Conservation (phyloP, 2,113 vertebrate species). For the Silurus glanis region DNA sequence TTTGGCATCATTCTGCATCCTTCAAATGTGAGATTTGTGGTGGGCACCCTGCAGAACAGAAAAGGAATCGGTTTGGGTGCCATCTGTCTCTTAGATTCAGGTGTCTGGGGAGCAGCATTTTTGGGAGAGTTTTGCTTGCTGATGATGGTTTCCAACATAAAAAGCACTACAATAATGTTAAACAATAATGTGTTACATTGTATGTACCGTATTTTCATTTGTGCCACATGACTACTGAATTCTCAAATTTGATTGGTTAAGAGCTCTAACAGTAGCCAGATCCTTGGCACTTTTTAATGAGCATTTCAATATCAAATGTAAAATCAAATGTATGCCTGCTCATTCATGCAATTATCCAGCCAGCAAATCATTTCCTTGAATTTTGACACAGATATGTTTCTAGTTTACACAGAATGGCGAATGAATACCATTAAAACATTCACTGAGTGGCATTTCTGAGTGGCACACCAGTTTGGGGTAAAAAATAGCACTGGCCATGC, state of each 20-base stretch:
- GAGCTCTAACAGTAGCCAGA: background rate
- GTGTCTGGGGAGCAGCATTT: background rate
- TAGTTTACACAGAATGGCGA: background rate
- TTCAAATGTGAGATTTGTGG: slow-evolving; percentile 13
- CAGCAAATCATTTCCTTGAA: background rate
- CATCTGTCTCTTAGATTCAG: slow-evolving; percentile 28
- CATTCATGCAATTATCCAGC: background rate
- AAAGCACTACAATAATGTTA: background rate
- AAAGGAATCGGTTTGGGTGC: slow-evolving; percentile 10
- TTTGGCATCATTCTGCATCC: slow-evolving; percentile 11
- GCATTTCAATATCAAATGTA: background rate
- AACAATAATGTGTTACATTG: background rate
- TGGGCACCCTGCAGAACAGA: slow-evolving; percentile 32
- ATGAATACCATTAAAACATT: background rate
- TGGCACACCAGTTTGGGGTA: no score
- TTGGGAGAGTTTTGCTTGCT: background rate
- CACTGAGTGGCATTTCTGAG: background rate
- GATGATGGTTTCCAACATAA: background rate
- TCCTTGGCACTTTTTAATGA: background rate
- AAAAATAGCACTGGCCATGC: no score
- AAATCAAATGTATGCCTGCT: background rate
- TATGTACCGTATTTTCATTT: background rate
- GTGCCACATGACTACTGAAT: background rate
- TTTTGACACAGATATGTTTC: background rate
- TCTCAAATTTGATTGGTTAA: background rate